Base-by-base conservation (phyloP, 2,797 vertebrate genomes). In the Centroberyx gerrardi region DNA sequence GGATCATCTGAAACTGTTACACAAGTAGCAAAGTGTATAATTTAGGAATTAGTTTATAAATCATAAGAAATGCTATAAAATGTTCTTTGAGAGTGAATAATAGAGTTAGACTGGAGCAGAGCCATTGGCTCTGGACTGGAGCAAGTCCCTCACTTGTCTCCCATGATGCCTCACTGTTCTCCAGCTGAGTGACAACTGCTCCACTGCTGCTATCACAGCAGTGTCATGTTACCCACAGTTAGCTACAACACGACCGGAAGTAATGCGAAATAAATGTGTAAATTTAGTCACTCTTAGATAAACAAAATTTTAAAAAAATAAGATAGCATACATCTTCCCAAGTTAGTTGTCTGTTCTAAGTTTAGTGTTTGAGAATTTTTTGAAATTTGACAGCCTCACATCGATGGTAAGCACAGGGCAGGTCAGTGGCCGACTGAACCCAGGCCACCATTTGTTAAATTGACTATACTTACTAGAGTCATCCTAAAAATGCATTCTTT, bases 81-180 rank as follows among this genome's bases (percentile, higher is more conserved):
- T 36, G 1, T 46, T 36, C 3, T 48, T 3, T 49, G 17, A 29
- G 51, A 8, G 15, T 54, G 51, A 7, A 5, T 17, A 6, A 4
- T 53, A 13, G 13, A 48, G 10, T 28, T 38, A 5, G 14, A 22
- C 10, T 8, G 46, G 28, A 33, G 14, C 22, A 22, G 22, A 22
- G 22, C 22, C 22, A 22, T 22, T 22, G 22, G 22, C 22, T 22
- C 22, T 22, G 22, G 14, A 22, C 10, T 8, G 46, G 28, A 33
- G 14, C 4, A 33, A 17, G 29, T 31, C 29, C 12, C 29, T 46
- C 42, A 58, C 68, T 49, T 51, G 33, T 68, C 44, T 90, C 92
- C 92, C 89, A 91, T 3, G 49, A 86, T 89, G 87, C 90, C 59
- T 83, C 78, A 67, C 78, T 84, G 62, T 69, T 65, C 55, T 71